These are phyloP conservation scores for Sebastes schlegelii DNA, from an alignment of 2,113 vertebrate genomes.

Conservation along the genomic window DNA sequence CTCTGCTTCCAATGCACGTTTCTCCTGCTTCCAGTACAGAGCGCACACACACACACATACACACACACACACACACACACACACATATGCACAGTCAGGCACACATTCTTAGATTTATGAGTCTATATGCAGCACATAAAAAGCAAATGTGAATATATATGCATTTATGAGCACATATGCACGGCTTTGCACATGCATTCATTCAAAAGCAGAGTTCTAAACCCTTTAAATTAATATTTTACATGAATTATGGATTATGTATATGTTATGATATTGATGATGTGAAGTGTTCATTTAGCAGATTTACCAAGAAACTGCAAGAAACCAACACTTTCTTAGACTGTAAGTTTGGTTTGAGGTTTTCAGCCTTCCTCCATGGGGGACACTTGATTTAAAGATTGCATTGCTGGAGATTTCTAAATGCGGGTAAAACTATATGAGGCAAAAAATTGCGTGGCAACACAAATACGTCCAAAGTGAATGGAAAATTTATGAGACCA, in stretches of 20 bases:
- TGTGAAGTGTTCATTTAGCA: background rate
- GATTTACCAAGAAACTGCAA: background rate
- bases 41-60: background rate
- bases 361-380: background rate
- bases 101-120: conserved; percentile 6
- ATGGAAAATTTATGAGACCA: background rate
- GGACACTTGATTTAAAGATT: background rate
- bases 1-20: conserved; percentile 55
- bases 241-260: conserved; percentile 25
- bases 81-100: background rate
- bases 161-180: background rate
- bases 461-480: conserved; percentile 1
- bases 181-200: background rate
- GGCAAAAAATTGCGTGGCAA: background rate
- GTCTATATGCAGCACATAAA: background rate
- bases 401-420: background rate
- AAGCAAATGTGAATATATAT: background rate
- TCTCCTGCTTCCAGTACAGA: conserved; percentile 19
- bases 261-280: background rate
- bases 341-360: background rate
- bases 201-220: background rate
- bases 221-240: background rate
- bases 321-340: background rate
- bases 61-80: background rate
- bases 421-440: background rate